Conservation (phyloP, 2,888 invertebrate species). For the Aspidiotus rigidus region DNA sequence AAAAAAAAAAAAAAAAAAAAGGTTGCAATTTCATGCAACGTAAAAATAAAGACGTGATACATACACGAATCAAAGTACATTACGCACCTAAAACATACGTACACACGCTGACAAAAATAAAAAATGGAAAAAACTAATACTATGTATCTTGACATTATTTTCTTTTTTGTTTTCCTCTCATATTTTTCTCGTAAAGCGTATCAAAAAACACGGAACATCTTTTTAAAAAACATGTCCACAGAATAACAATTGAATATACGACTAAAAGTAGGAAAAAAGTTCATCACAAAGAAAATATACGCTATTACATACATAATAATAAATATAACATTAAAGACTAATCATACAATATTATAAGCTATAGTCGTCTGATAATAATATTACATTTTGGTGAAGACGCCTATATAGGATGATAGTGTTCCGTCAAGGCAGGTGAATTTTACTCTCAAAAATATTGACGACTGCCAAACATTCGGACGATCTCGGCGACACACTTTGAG, state of each 20-base stretch:
- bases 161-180: not conserved
- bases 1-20: conserved; percentile 17
- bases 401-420: too few species aligned
- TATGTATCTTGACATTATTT: too few species aligned
- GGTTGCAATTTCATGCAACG: conserved; percentile 21
- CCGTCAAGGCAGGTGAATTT: too few species aligned
- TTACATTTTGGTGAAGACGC: too few species aligned
- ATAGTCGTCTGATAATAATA: too few species aligned
- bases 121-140: conserved; percentile 17
- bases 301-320: not conserved
- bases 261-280: conserved; percentile 21
- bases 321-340: too few species aligned
- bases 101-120: conserved; percentile 3
- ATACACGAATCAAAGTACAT: not conserved
- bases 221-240: conserved; percentile 13
- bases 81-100: too few species aligned
- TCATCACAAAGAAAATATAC: conserved; percentile 13
- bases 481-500: too few species aligned
- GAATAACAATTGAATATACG: conserved; percentile 17
- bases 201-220: conserved; percentile 12
- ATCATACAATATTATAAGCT: too few species aligned
- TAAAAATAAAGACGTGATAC: conserved; percentile 21
- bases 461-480: too few species aligned
- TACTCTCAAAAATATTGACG: too few species aligned
- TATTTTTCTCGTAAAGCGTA: conserved; percentile 20